Evolutionary conservation across 2,888 invertebrate species (phyloP).

Genomic region (Drosophila koepferae): DNA sequence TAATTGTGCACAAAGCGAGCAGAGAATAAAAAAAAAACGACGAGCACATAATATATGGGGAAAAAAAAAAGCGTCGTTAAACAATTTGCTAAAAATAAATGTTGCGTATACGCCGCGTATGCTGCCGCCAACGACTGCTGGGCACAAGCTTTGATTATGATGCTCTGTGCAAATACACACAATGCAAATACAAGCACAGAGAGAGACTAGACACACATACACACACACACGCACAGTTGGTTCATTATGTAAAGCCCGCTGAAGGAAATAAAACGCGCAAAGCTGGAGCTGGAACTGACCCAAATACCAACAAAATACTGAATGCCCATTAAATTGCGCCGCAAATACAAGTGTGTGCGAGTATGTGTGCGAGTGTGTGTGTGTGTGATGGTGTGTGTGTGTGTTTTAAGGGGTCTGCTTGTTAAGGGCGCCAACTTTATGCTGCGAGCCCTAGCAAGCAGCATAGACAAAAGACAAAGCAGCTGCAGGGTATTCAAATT

Average conservation of each 20-base stretch:
- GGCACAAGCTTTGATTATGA: conserved; percentile 68
- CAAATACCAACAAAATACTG: conserved; percentile 70
- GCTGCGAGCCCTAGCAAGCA: conserved; percentile 4
- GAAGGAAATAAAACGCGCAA: conserved; percentile 18
- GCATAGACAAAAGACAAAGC: conserved; percentile 5
- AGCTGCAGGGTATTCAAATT: conserved; percentile 20
- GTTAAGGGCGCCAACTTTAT: conserved; percentile 17
- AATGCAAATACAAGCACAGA: conserved; percentile 42
- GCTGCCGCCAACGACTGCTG: conserved; percentile 18
- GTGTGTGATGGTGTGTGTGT: neutral
- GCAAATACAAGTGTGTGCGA: conserved; percentile 6
- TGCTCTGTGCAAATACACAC: conserved; percentile 60
- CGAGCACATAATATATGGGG: conserved; percentile 18
- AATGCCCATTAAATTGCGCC: conserved; percentile 70
- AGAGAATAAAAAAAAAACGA: conserved; percentile 17
- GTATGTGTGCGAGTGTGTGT: neutral
- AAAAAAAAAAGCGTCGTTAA: conserved; percentile 53
- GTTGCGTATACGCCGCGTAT: conserved; percentile 72
- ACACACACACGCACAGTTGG: conserved; percentile 16
- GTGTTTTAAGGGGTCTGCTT: conserved; percentile 4
- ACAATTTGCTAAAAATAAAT: conserved; percentile 78
- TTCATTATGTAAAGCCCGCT: conserved; percentile 61
- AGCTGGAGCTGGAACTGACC: conserved; percentile 66
- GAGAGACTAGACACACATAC: conserved; percentile 6
- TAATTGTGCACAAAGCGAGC: conserved; percentile 61